Conservation (phyloP, 2,113 vertebrate genomes). For the Heterotilapia buettikoferi region DNA sequence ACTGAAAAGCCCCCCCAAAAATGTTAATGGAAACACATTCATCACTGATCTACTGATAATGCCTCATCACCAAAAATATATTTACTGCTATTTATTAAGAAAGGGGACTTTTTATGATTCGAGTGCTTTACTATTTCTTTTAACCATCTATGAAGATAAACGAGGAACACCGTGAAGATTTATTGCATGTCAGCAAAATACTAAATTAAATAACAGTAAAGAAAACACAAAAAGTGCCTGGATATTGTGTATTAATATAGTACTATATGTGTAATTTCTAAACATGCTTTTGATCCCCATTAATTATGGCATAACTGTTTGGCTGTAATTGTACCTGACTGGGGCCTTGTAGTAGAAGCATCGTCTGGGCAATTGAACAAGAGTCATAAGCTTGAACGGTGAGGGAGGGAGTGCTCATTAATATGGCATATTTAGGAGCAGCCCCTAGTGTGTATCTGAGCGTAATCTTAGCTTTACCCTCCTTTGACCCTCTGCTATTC, state of each 20-base stretch:
- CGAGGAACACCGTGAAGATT: background rate
- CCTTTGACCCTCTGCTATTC: slow-evolving; percentile 32
- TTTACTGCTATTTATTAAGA: background rate
- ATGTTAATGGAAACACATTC: background rate
- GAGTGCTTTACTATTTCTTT: background rate
- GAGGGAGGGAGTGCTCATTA: slow-evolving; percentile 16
- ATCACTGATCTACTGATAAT: background rate
- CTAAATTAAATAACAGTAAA: background rate
- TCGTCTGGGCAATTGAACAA: background rate
- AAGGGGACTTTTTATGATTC: background rate
- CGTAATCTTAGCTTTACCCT: slow-evolving; percentile 43
- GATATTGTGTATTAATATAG: background rate
- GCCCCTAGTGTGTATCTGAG: background rate
- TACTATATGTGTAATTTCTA: background rate
- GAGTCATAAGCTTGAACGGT: background rate
- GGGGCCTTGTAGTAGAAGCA: background rate
- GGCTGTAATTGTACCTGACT: background rate
- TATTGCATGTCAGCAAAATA: background rate
- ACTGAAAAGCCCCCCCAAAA: background rate
- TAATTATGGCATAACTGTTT: background rate
- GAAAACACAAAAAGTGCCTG: background rate
- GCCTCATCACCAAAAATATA: background rate
- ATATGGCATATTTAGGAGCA: slow-evolving; percentile 42
- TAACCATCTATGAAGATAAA: background rate
- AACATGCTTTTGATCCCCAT: background rate